phyloP scores from a whole-genome alignment of 2,113 vertebrate genomes.

The Trogon surrucura region DNA sequence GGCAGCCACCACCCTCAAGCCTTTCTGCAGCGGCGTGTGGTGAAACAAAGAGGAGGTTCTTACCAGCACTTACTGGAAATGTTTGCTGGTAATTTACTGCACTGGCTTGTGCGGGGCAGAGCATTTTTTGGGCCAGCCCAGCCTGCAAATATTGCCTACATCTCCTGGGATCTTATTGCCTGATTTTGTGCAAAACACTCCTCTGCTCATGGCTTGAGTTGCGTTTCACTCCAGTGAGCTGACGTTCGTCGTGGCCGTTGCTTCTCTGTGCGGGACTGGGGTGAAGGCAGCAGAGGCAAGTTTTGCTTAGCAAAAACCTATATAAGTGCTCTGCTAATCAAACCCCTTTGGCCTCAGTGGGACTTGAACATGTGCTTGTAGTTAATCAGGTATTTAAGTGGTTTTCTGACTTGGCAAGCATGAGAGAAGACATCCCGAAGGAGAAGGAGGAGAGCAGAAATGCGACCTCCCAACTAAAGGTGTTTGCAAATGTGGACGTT shows the following conservation, averaged over 20 bases:
- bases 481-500: not conserved
- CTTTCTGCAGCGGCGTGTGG: not conserved
- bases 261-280: not conserved
- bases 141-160: not conserved
- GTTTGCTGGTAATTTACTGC: not conserved
- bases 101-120: not conserved
- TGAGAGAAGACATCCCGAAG: not conserved
- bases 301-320: not conserved
- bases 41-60: not conserved
- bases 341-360: not conserved
- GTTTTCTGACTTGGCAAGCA: slow-evolving; percentile 9
- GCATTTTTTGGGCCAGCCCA: not conserved
- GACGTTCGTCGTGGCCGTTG: rapidly evolving
- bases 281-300: not conserved
- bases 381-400: slow-evolving; percentile 51
- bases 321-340: not conserved
- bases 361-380: slow-evolving; percentile 34
- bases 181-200: not conserved
- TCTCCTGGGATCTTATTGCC: not conserved
- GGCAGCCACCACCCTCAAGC: not conserved
- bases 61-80: not conserved
- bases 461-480: not conserved
- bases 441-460: not conserved
- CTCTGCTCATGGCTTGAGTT: not conserved
- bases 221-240: not conserved